Evolutionary conservation across 2,888 invertebrate species (phyloP), one percentile per base, ranked within the genome.

Genomic region (Noctua pronuba): DNA sequence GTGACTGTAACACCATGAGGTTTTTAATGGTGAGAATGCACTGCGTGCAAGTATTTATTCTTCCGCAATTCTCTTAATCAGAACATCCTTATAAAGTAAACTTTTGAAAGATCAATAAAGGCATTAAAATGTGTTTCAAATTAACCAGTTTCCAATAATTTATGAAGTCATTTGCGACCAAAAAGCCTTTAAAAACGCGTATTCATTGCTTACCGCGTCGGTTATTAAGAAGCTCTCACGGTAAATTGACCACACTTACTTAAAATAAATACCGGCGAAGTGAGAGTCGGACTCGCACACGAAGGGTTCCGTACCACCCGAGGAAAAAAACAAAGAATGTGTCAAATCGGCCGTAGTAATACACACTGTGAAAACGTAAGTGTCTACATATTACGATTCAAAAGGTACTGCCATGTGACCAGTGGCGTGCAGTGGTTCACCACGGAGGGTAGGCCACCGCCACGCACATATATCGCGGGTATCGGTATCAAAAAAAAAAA

Each of bases 161-260:
- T 68, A 79, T 83, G 46, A 68, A 83, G 75, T 60, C 49, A 68
- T 83, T 79, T 66, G 66, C 35, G 28, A 38, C 41, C 58, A 58
- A 71, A 83, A 46, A 60, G 68, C 31, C 49, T 79, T 72, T 74
- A 46, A 79, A 79, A 46, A 71, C 75, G 58, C 75, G 38, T 75
- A 75, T 64, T 75, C 58, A 62, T 74, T 68, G 79, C 44, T 52
- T 79, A 35, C 49, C 18, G 73, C 55, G 21, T 46, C 2, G 31
- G 31, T 65, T 75, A 79, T 72, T 65, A 44, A 68, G 46, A 83
- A 64, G 71, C 71, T 83, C 75, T 84, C 84, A 77, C 74, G 74
- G 58, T 69, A 62, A 18, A 77, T 73, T 35, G 11, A 67, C n/a
- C 41, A 55, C 44, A 73, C 60, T 73, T 69, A 60, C 73, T 65